Base-by-base conservation (phyloP, 2,888 invertebrate species). In the Ophion slaviceki region DNA sequence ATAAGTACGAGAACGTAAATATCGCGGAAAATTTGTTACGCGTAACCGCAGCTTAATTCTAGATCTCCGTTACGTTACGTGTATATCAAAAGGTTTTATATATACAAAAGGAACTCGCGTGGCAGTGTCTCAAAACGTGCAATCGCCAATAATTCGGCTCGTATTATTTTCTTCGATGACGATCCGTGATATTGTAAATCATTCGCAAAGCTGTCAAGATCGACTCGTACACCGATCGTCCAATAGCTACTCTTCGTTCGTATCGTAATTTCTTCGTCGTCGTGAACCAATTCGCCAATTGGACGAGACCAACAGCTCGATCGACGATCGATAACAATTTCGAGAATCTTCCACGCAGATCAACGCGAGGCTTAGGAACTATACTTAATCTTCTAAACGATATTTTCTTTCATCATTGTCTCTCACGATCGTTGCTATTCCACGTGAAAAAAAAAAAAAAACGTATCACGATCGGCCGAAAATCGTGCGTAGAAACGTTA, bases 301-400 rank as follows among this genome's bases (percentile, higher is more conserved):
- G 67, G 67, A 57, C 14, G 24, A 40, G 36, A 45, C 5, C 59
- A 61, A n/a, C 24, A 66, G 76, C 64, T 76, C n/a, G 64, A 66
- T 53, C 64, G 61, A 71, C 68, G 61, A 82, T 61, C 64, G 45
- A 24, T 10, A n/a, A 67, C 62, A 66, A 68, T 85, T 82, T 85
- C 84, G 84, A 77, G 85, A 86, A 83, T 82, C 84, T 85, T 81
- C 79, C 89, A 86, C 88, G 90, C 88, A 87, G 87, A 89, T 88
- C 86, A 88, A 86, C 86, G 88, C 86, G 88, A 88, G 89, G 84
- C 88, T 89, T 92, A 92, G 91, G 92, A 92, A 92, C 92, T 92
- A 93, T 92, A 64, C 92, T 92, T 92, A 92, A 90, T 90, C 36
- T 80, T 89, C 89, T 91, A 91, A 87, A 88, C 89, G 90, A 91